Conservation (phyloP, 2,113 vertebrate genomes). For the Protobothrops flavoviridis region DNA sequence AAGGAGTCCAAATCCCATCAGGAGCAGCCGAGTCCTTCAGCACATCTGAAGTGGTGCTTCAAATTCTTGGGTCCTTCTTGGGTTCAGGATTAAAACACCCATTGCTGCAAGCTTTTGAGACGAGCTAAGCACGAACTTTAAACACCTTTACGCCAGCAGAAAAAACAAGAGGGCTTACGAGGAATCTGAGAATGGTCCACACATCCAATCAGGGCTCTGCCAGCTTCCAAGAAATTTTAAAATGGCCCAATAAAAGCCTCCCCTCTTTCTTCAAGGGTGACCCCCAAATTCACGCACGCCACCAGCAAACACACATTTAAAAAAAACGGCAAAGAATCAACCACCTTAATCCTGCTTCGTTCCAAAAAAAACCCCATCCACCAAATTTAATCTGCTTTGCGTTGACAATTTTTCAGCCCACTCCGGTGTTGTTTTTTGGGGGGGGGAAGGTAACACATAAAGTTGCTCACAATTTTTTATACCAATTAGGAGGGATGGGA, state of each 20-base stretch:
- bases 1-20: not conserved
- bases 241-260: constrained; percentile 41
- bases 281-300: not conserved
- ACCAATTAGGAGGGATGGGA: constrained; percentile 87
- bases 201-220: constrained; percentile 12
- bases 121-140: not conserved
- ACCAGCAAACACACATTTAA: constrained; percentile 5
- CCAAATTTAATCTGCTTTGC: constrained; percentile 44
- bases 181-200: not conserved
- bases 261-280: constrained; percentile 32
- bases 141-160: not conserved
- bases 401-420: constrained; percentile 76
- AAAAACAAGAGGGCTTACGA: not conserved
- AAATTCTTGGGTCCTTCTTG: not conserved
- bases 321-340: constrained; percentile 41
- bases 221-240: constrained; percentile 45
- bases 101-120: not conserved
- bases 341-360: constrained; percentile 64
- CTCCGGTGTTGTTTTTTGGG: constrained; percentile 61
- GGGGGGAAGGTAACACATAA: constrained; percentile 65
- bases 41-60: not conserved
- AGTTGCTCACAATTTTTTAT: constrained; percentile 81
- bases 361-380: constrained; percentile 50
- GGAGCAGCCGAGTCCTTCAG: not conserved
- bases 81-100: not conserved